A percentile compares a stretch with the other conserved stretches of the same genome.
Conservation (phyloP, 2,888 invertebrate genomes). For the Megalurothrips usitatus region DNA sequence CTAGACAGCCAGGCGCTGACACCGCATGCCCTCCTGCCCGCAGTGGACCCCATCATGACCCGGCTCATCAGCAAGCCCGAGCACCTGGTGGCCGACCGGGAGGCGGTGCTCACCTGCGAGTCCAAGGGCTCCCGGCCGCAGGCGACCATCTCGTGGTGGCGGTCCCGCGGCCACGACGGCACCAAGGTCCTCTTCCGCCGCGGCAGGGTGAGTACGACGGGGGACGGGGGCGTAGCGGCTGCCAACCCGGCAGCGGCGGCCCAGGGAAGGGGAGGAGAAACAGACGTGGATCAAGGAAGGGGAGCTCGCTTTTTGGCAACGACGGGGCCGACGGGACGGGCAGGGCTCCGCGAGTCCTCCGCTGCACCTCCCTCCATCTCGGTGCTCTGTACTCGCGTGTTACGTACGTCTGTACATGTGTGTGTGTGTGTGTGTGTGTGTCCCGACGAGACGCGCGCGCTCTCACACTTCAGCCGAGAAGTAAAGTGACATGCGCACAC, state of each 20-base stretch:
- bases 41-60: slow-evolving; percentile 77
- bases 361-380: too few species aligned
- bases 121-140: slow-evolving; percentile 81
- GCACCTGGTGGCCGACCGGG: slow-evolving; percentile 71
- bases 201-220: background rate
- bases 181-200: background rate
- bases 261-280: too few species aligned
- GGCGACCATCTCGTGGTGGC: slow-evolving; percentile 71
- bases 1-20: too few species aligned
- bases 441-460: too few species aligned
- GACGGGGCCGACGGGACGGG: too few species aligned
- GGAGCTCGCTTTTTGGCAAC: too few species aligned
- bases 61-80: slow-evolving; percentile 70
- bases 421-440: too few species aligned
- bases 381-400: too few species aligned
- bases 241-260: too few species aligned
- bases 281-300: too few species aligned
- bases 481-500: slow-evolving; percentile 6
- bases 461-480: background rate
- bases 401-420: too few species aligned
- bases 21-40: slow-evolving; percentile 43
- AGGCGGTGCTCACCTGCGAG: slow-evolving; percentile 74
- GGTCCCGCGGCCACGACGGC: background rate
- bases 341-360: too few species aligned
- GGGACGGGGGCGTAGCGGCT: background rate